Base-by-base conservation (phyloP, 35 echinoderm and acorn worm species). In the Patiria miniata region DNA sequence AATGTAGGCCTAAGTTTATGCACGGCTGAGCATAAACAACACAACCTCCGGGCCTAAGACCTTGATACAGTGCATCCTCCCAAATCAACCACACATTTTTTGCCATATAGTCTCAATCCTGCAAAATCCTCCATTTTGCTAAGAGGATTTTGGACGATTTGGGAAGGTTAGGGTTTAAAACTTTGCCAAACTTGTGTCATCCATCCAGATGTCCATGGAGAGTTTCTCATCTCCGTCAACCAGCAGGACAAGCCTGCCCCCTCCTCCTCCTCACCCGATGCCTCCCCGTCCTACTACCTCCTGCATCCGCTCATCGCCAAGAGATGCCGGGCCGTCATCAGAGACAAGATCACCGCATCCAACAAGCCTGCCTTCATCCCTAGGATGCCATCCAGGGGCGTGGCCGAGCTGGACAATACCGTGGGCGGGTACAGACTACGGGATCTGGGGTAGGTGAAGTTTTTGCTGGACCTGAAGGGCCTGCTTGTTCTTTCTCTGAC, bases 261-360 rank as follows among this genome's bases (percentile, higher is more conserved):
- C 28, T 56, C 61, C 7, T 32, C 26, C 26, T 73, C 65, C 8
- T 36, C 7, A 10, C 34, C 65, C 26, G 65, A 73, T 8, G 21
- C 65, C 0, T 22, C 65, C 34, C 65, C 26, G 65, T 40, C 82
- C 0, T 99, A 99, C 73, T 99, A 86, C 51, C 87, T 99, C 39
- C 93, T 99, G 18, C 96, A 99, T 92, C 96, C 95, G 2, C 86
- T 99, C 18, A 81, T 94, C 37, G 89, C 79, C 39, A 94, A 80
- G 68, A 92, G 92, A 19, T 87, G 82, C 57, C 82, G 39, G 3
- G 83, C 86, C 3, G 22, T 38, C 54, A 78, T 99, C 19, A 81
- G 79, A 52, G 85, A 69, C 14, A 97, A 87, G 42, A 59, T 92
- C 18, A 68, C 87, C 12, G 16, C 84, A 52, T 65, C 47, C 8